Percentiles rank a stretch among this genome's conserved stretches.
phyloP scores from a whole-genome alignment of 1,140 invertebrate species.

The Ruditapes philippinarum region DNA sequence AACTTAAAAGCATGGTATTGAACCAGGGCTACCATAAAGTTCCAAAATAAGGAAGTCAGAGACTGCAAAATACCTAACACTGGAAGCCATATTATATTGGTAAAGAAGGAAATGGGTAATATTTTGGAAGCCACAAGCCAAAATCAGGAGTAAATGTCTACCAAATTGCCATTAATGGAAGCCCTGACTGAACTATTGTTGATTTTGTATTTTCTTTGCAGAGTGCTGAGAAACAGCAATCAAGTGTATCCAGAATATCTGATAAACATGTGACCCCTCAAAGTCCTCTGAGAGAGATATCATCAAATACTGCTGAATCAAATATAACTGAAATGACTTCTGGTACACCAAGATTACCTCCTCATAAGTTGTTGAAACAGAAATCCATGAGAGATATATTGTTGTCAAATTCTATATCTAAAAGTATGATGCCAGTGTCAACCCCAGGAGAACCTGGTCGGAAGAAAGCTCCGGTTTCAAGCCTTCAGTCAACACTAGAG shows the following conservation, averaged over 20 bases:
- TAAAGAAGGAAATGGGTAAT: no score
- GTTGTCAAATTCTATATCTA: slow-evolving; percentile 22
- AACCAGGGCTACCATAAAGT: no score
- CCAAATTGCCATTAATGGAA: no score
- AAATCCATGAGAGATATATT: slow-evolving; percentile 70
- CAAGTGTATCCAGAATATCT: background rate
- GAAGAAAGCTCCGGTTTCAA: slow-evolving; percentile 75
- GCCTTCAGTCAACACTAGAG: slow-evolving; percentile 82
- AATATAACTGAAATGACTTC: background rate
- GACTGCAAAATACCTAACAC: no score
- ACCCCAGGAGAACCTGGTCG: background rate
- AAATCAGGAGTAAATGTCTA: no score
- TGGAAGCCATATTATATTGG: no score
- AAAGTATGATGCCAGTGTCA: slow-evolving; percentile 57
- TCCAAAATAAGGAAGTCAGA: no score
- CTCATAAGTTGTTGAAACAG: slow-evolving; percentile 15
- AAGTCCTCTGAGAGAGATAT: slow-evolving; percentile 33
- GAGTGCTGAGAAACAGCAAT: slow-evolving; percentile 16
- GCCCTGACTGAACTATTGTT: no score
- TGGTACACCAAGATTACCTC: background rate
- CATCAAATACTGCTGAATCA: background rate
- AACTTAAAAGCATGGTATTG: no score
- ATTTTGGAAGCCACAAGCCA: no score
- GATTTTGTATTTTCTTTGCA: background rate
- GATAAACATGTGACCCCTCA: background rate